Conservation (phyloP, 1,140 invertebrate species). For the Manduca sexta region DNA sequence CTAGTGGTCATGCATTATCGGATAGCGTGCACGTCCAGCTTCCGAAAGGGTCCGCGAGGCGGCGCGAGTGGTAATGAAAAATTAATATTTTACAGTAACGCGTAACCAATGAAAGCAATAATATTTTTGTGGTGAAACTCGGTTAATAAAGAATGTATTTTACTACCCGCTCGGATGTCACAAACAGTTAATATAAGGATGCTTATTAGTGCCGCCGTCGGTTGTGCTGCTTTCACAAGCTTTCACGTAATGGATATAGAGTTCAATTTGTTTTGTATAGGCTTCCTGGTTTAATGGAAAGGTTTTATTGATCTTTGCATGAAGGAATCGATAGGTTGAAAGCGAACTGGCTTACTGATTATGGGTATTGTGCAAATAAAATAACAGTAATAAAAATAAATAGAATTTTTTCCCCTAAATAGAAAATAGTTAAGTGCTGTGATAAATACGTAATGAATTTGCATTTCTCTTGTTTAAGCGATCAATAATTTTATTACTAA, state of each 20-base stretch:
- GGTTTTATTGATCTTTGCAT: too few species aligned
- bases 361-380: too few species aligned
- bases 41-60: conserved; percentile 39
- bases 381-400: too few species aligned
- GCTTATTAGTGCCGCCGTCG: conserved; percentile 56
- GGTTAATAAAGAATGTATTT: conserved; percentile 64
- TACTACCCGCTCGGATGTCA: conserved; percentile 61
- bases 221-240: conserved; percentile 38
- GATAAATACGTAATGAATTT: too few species aligned
- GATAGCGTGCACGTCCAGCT: conserved; percentile 65
- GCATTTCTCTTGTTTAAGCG: too few species aligned
- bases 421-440: too few species aligned
- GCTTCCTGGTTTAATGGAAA: too few species aligned
- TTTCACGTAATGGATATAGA: neutral
- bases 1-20: conserved; percentile 69
- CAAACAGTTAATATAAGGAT: conserved; percentile 50
- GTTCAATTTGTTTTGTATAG: too few species aligned
- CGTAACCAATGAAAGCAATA: conserved; percentile 66
- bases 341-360: too few species aligned
- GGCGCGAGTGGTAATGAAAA: conserved; percentile 26
- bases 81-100: conserved; percentile 59
- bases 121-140: conserved; percentile 68
- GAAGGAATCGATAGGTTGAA: too few species aligned
- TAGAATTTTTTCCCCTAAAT: too few species aligned
- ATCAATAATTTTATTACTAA: too few species aligned